Evolutionary conservation across 2,797 vertebrate genomes (phyloP).

Genomic region (Masticophis lateralis): DNA sequence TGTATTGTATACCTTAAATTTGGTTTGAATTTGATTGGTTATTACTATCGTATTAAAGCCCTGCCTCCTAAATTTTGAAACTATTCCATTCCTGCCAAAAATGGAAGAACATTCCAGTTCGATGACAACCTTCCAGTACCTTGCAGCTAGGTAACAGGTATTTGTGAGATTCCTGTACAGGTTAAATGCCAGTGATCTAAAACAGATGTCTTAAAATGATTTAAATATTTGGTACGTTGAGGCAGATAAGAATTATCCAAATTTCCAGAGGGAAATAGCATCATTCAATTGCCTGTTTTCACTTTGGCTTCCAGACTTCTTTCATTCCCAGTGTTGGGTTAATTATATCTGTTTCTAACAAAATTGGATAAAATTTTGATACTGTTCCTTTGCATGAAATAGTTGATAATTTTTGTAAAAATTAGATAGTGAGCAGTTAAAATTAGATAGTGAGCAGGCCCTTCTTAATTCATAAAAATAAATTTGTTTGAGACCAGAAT

Average conservation of each 20-base stretch:
- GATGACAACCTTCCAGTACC: neutral
- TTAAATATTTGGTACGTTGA: neutral
- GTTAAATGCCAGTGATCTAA: neutral
- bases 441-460: neutral
- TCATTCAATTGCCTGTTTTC: neutral
- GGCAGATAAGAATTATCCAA: neutral
- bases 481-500: neutral
- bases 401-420: neutral
- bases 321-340: neutral
- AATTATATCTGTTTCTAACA: neutral
- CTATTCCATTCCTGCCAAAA: neutral
- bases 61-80: neutral
- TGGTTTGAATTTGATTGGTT: neutral
- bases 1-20: neutral
- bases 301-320: neutral
- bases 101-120: neutral
- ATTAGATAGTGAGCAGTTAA: neutral
- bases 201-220: neutral
- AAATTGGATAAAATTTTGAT: neutral
- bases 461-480: neutral
- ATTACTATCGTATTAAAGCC: neutral
- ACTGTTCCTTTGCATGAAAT: neutral
- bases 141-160: neutral
- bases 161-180: neutral
- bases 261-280: neutral